Conservation (phyloP, 1,140 invertebrate species). For the Caenorhabditis remanei region DNA sequence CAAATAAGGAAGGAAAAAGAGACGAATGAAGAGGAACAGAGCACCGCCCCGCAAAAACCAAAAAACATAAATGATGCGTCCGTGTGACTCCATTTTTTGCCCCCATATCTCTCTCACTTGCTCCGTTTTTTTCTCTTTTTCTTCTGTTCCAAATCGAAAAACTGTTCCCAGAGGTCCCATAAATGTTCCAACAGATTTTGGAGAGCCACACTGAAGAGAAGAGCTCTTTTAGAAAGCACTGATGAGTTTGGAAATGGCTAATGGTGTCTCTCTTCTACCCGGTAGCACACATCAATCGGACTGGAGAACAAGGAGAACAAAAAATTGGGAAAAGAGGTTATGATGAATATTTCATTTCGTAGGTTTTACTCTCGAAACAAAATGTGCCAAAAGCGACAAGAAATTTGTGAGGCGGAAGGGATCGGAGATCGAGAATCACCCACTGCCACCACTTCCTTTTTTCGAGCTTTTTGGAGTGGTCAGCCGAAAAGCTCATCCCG, state of each 20-base stretch:
- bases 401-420: slow-evolving; percentile 37
- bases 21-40: slow-evolving; percentile 44
- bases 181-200: slow-evolving; percentile 9
- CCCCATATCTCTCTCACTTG: slow-evolving; percentile 12
- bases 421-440: slow-evolving; percentile 46
- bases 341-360: too few species aligned
- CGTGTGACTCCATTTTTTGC: slow-evolving; percentile 45
- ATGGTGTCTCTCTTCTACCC: not conserved
- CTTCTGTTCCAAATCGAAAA: not conserved
- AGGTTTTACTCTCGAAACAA: not conserved
- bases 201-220: not conserved
- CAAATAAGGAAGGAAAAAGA: slow-evolving; percentile 18
- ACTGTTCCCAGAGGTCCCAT: slow-evolving; percentile 42
- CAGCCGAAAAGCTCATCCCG: not conserved
- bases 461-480: not conserved
- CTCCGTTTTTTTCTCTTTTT: not conserved
- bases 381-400: not conserved
- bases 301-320: not conserved
- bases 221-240: slow-evolving; percentile 18
- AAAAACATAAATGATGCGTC: slow-evolving; percentile 38
- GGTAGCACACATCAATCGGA: not conserved
- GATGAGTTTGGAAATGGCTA: slow-evolving; percentile 23
- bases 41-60: slow-evolving; percentile 20
- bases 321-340: too few species aligned
- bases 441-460: not conserved